A percentile compares a stretch with the other conserved stretches of the same genome.
Conservation (phyloP, 53 echinoderm and acorn worm species). For the Temnopleurus reevesii region DNA sequence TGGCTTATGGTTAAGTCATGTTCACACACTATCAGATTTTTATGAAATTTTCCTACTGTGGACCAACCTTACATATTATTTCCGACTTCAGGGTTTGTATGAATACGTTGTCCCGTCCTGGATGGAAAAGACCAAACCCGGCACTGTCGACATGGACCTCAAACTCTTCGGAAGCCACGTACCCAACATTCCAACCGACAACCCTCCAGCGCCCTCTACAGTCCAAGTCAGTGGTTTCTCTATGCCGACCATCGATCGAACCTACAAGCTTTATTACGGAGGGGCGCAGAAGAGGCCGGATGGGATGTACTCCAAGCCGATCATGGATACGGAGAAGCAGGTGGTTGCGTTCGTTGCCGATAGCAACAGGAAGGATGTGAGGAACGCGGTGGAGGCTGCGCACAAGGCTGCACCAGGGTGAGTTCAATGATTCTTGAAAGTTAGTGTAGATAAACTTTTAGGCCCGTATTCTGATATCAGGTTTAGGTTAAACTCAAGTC, state of each 20-base stretch:
- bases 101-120: slow-evolving; percentile 92
- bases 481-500: too few relatives aligned
- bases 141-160: slow-evolving; percentile 71
- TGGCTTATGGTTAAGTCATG: too few relatives aligned
- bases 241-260: slow-evolving; percentile 92
- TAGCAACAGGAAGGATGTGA: slow-evolving; percentile 91
- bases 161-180: slow-evolving; percentile 85
- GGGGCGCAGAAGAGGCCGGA: slow-evolving; percentile 98
- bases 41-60: too few relatives aligned
- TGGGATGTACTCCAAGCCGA: slow-evolving; percentile 85
- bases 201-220: slow-evolving; percentile 57
- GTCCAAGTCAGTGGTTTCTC: slow-evolving; percentile 75
- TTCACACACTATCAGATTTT: too few relatives aligned
- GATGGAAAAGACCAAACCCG: slow-evolving; percentile 71
- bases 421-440: background rate
- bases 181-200: slow-evolving; percentile 72
- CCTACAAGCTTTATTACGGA: slow-evolving; percentile 92
- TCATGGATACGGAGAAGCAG: slow-evolving; percentile 66
- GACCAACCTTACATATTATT: too few relatives aligned
- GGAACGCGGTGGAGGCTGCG: slow-evolving; percentile 97
- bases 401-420: slow-evolving; percentile 98
- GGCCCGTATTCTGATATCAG: too few relatives aligned
- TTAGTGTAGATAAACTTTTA: too few relatives aligned
- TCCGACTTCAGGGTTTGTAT: slow-evolving; percentile 78
- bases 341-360: slow-evolving; percentile 82